phyloP scores from a whole-genome alignment of 2,113 vertebrate genomes.

The Phaetusa simplex region DNA sequence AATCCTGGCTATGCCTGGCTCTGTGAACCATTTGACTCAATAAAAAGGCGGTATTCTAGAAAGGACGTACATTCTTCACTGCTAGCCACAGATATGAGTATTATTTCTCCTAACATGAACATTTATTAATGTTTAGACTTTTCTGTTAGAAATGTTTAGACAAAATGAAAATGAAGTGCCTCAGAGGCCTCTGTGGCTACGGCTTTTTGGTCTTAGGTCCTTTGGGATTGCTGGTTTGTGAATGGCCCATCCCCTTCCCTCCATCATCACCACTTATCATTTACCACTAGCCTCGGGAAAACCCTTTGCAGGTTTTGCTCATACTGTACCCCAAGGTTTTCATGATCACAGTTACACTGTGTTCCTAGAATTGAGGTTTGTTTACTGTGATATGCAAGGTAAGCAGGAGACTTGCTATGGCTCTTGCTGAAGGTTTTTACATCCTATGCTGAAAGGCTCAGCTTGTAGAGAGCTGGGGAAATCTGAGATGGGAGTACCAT shows the following conservation, averaged over 20 bases:
- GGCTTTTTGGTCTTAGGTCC: not conserved
- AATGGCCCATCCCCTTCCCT: not conserved
- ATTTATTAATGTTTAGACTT: not conserved
- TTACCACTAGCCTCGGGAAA: not conserved
- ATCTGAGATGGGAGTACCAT: not conserved
- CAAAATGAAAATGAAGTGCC: not conserved
- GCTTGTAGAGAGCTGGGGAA: not conserved
- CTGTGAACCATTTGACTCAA: not conserved
- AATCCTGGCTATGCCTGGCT: not conserved
- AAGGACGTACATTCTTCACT: rapidly evolving
- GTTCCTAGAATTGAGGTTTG: not conserved
- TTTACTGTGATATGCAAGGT: not conserved
- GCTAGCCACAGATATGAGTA: not conserved
- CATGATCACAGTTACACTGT: not conserved
- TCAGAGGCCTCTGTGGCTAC: not conserved
- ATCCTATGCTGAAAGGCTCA: not conserved
- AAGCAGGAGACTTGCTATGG: not conserved
- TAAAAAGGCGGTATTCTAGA: not conserved
- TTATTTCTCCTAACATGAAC: not conserved
- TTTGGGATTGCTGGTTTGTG: not conserved
- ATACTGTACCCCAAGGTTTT: not conserved
- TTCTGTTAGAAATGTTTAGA: not conserved
- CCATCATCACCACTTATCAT: not conserved
- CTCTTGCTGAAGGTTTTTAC: not conserved
- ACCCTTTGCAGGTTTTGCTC: not conserved